Evolutionary conservation across 2,113 vertebrate genomes (phyloP).

Genomic region (Pimephales promelas): DNA sequence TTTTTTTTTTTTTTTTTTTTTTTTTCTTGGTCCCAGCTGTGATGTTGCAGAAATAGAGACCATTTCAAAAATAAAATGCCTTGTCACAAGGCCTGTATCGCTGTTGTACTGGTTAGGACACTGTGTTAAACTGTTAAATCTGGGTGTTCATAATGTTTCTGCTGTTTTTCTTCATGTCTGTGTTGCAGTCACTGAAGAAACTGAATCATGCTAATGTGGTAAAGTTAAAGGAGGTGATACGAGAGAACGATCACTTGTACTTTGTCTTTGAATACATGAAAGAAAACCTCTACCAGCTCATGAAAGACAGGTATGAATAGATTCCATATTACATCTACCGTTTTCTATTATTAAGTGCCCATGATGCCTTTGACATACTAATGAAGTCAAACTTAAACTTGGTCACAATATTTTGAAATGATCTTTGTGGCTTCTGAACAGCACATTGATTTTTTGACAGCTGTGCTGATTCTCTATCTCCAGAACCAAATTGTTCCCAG

Average conservation of each 20-base stretch:
- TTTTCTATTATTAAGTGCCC: neutral
- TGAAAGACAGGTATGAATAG: slow-evolving; percentile 91
- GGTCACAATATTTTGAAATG: neutral
- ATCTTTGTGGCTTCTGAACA: neutral
- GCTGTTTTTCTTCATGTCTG: neutral
- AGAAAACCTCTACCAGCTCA: slow-evolving; percentile 97
- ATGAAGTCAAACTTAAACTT: neutral
- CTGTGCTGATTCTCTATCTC: slow-evolving; percentile 70
- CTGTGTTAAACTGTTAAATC: neutral
- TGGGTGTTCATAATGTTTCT: neutral
- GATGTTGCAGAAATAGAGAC: too few species aligned
- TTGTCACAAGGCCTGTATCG: too few species aligned
- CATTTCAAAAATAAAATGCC: too few species aligned
- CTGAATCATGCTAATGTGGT: slow-evolving; percentile 97
- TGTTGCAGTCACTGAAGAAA: slow-evolving; percentile 92
- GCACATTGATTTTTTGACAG: slow-evolving; percentile 37
- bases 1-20: too few species aligned
- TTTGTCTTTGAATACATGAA: slow-evolving; percentile 99
- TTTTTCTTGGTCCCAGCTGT: too few species aligned
- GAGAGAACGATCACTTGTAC: slow-evolving; percentile 97
- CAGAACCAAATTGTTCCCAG: slow-evolving; percentile 97
- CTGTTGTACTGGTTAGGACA: neutral
- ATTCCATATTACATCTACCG: neutral
- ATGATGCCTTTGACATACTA: neutral
- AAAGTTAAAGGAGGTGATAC: slow-evolving; percentile 97